Percentiles rank a stretch among this genome's conserved stretches.
These are phyloP conservation scores for Daubentonia madagascariensis DNA, from an alignment of 2,113 vertebrate genomes.

Conservation along the genomic window DNA sequence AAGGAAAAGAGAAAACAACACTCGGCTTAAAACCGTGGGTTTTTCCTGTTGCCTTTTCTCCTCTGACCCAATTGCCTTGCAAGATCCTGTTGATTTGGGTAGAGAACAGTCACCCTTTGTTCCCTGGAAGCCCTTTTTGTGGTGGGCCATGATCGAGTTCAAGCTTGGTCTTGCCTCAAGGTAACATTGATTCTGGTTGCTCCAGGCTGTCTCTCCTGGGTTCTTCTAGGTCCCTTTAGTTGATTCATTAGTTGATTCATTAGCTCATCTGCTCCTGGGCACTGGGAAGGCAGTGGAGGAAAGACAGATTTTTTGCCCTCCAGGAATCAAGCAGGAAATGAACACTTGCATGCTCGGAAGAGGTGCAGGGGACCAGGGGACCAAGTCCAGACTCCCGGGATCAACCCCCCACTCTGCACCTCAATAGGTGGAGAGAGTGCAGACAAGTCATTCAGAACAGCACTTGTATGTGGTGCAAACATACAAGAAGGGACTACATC, in stretches of 20 bases:
- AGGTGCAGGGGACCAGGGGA: fast-evolving
- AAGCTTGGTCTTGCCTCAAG: neutral
- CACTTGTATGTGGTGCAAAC: fast-evolving
- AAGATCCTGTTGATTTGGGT: neutral
- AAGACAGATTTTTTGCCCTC: neutral
- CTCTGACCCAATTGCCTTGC: neutral
- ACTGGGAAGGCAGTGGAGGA: neutral
- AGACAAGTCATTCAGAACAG: fast-evolving
- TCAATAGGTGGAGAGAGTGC: fast-evolving
- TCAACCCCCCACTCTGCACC: too few relatives aligned
- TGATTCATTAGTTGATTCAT: neutral
- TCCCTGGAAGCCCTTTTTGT: neutral
- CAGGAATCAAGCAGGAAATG: neutral
- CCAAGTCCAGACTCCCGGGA: fast-evolving
- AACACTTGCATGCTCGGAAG: fast-evolving
- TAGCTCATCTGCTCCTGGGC: neutral
- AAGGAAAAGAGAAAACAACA: neutral
- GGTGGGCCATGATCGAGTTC: too few relatives aligned
- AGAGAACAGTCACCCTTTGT: neutral
- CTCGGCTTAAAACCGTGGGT: neutral
- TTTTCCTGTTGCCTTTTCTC: neutral
- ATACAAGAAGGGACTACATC: neutral
- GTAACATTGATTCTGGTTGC: neutral
- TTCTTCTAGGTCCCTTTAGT: neutral
- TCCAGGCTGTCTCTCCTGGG: neutral